These are phyloP conservation scores for Ips typographus DNA, from an alignment of 1,140 invertebrate species.

Conservation along the genomic window DNA sequence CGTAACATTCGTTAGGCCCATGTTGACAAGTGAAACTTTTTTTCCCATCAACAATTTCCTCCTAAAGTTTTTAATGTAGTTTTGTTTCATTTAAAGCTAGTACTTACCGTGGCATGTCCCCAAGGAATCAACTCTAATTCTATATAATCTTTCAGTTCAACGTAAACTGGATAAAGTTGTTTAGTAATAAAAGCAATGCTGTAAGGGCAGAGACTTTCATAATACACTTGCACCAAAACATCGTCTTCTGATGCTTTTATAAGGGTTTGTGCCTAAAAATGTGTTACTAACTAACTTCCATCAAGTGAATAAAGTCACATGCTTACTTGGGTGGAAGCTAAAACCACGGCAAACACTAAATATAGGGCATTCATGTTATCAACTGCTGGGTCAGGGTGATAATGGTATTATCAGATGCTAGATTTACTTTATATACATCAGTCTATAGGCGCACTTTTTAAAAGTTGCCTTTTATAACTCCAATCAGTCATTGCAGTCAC, in stretches of 20 bases:
- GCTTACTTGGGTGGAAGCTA: background rate
- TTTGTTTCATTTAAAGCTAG: background rate
- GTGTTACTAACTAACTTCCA: background rate
- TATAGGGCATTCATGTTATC: background rate
- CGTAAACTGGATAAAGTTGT: constrained; percentile 47
- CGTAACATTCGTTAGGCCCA: constrained; percentile 63
- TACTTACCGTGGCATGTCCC: constrained; percentile 69
- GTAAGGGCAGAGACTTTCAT: constrained; percentile 78
- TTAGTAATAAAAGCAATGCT: constrained; percentile 58
- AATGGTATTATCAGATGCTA: no score
- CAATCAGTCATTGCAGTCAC: no score
- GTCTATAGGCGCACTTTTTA: no score
- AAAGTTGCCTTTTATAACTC: no score
- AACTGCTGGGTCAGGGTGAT: no score
- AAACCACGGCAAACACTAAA: background rate
- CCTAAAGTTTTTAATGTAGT: constrained; percentile 13
- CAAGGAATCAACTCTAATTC: constrained; percentile 67
- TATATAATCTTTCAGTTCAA: constrained; percentile 39
- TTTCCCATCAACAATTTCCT: constrained; percentile 9
- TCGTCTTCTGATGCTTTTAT: constrained; percentile 3
- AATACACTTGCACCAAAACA: constrained; percentile 60
- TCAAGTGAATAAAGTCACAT: background rate
- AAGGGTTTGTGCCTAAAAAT: background rate
- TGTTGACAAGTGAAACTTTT: constrained; percentile 44
- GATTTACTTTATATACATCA: no score